phyloP scores from a whole-genome alignment of 2,888 invertebrate genomes.

The Drosophila bunnanda region DNA sequence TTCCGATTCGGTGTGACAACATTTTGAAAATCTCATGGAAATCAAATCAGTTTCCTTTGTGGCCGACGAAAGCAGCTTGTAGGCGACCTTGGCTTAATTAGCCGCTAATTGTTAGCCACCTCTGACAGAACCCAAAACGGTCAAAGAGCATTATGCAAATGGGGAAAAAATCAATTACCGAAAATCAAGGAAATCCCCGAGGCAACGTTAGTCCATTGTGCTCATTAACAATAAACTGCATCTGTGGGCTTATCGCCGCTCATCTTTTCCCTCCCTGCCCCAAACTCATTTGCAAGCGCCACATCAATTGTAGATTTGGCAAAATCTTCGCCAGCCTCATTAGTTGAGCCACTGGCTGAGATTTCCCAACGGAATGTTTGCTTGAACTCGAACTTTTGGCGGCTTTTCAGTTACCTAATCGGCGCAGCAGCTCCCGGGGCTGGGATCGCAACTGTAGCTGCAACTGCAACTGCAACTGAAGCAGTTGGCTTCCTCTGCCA shows the following conservation, averaged over 20 bases:
- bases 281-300: slow-evolving; percentile 25
- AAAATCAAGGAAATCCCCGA: slow-evolving; percentile 29
- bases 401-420: slow-evolving; percentile 67
- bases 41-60: slow-evolving; percentile 50
- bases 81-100: slow-evolving; percentile 50
- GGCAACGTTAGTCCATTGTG: slow-evolving; percentile 10
- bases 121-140: slow-evolving; percentile 4
- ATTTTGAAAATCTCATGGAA: slow-evolving; percentile 47
- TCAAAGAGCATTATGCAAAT: neutral
- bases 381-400: slow-evolving; percentile 83
- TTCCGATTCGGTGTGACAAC: slow-evolving; percentile 19
- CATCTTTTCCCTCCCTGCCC: slow-evolving; percentile 22
- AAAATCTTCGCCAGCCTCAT: slow-evolving; percentile 34
- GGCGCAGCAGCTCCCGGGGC: slow-evolving; percentile 50
- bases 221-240: slow-evolving; percentile 19
- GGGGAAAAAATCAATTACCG: slow-evolving; percentile 8
- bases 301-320: slow-evolving; percentile 47
- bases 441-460: slow-evolving; percentile 37
- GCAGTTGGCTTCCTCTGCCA: slow-evolving; percentile 70
- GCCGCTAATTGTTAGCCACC: slow-evolving; percentile 23
- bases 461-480: slow-evolving; percentile 56
- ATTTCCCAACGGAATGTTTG: slow-evolving; percentile 54
- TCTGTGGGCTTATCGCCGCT: slow-evolving; percentile 9
- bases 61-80: slow-evolving; percentile 12
- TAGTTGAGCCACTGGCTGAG: slow-evolving; percentile 26